Evolutionary conservation across 2,797 vertebrate species (phyloP), one percentile per base, ranked within the genome.

Genomic region (Dicrostonyx torquatus): DNA sequence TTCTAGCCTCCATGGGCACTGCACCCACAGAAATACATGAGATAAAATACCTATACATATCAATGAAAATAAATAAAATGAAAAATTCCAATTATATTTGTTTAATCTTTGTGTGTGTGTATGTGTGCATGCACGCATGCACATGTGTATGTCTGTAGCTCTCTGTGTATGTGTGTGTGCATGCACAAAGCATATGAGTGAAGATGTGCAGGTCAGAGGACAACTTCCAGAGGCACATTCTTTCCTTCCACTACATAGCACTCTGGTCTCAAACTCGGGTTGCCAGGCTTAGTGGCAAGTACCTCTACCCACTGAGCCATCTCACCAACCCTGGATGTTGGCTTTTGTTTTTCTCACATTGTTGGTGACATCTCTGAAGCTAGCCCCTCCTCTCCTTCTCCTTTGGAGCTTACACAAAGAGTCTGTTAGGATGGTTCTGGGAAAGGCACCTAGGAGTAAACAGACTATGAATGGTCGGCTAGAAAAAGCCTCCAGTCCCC

Each of bases 401-500:
- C 55, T 24, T 87, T 26, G 8, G 68, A 86, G 78, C 45, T 89
- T 80, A 76, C 3, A 11, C 6, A 34, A 13, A 2, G 15, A n/a
- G 13, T n/a, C 55, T 53, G 34, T 64, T 45, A 58, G 17, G n/a
- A 37, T 73, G 43, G 29, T 66, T 40, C 2, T 70, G 62, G 55
- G 55, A 45, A 87, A 40, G 34, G 83, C 86, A 82, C 6, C 24
- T 88, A 24, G 64, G 86, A 93, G 89, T 75, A 58, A 80, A 89
- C 50, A 70, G 45, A 45, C 40, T 66, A 45, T 77, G 48, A 93
- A 77, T 73, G 55, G 45, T 50, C 75, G 45, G 84, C 50, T 37
- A 80, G 60, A 72, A 95, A 92, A 89, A 93, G 45, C 53, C 62
- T 48, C 48, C 8, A 15, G 87, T 79, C 87, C 53, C 66, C 64